Conservation (phyloP, 1,140 invertebrate species). For the Drosophila triauraria region DNA sequence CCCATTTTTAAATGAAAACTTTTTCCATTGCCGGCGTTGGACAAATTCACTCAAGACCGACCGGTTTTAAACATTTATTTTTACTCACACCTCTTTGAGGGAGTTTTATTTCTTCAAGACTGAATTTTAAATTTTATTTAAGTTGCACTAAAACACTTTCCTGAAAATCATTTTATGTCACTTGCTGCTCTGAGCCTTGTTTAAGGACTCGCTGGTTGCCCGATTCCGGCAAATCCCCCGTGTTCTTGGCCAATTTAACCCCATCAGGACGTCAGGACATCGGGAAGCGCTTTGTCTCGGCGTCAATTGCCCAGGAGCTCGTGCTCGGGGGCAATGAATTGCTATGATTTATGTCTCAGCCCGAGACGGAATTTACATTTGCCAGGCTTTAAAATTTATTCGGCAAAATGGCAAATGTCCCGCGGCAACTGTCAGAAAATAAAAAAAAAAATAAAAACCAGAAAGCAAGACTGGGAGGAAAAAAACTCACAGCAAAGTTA, state of each 20-base stretch:
- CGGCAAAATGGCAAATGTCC: conserved; percentile 21
- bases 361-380: conserved; percentile 33
- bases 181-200: conserved; percentile 3
- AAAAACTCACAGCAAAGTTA: conserved; percentile 16
- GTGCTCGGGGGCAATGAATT: conserved; percentile 35
- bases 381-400: conserved; percentile 48
- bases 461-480: neutral
- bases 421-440: conserved; percentile 32
- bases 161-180: neutral
- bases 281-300: conserved; percentile 49
- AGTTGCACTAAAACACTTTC: neutral
- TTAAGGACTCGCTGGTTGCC: conserved; percentile 15
- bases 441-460: conserved; percentile 1
- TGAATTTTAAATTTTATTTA: too few relatives aligned
- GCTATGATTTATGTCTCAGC: conserved; percentile 46
- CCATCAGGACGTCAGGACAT: conserved; percentile 22
- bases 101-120: too few relatives aligned
- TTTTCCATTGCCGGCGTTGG: neutral
- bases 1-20: conserved; percentile 5
- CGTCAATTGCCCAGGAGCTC: conserved; percentile 32
- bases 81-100: neutral
- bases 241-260: conserved; percentile 37
- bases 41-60: neutral
- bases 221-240: conserved; percentile 15
- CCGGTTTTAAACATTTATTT: too few relatives aligned